Base-by-base conservation (phyloP, 2,888 invertebrate species). In the Drosophila greeni region DNA sequence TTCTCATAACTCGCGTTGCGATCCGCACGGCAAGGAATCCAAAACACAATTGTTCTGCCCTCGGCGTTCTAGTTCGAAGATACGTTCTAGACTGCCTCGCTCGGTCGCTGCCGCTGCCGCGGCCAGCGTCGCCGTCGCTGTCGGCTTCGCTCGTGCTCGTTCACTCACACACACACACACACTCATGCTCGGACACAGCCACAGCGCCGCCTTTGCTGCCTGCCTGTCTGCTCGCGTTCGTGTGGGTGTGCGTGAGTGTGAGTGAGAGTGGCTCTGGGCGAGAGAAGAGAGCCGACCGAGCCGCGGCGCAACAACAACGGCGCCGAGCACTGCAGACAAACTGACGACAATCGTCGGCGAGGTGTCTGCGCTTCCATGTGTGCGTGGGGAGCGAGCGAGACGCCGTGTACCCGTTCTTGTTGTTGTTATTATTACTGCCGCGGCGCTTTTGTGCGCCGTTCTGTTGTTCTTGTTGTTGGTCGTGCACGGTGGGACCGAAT, bases 1-100 rank as follows among this genome's bases (percentile, higher is more conserved):
- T 56, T 55, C 56, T 53, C 70, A 64, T 62, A 69, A 62, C 64
- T 61, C 82, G 82, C 80, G 82, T 40, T 80, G 82, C 80, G 82
- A 77, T 81, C 85, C 82, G 86, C 84, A 86, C 87, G 84, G 85
- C 84, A 86, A 85, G 84, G 80, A 87, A 86, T 85, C 85, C 81
- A 87, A 87, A 87, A 82, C 84, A 86, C 86, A 87, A 87, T 87
- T 87, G 87, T 87, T 86, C 86, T 85, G 84, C 80, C 74, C 74
- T 84, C 73, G 76, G 71, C 85, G 86, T 87, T 87, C 86, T 87
- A 85, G 79, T 81, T 85, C 74, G 78, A 73, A 76, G 75, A 79
- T 82, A 85, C 74, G 82, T 86, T 85, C 86, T 86, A 85, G 77
- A 82, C 86, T 84, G 85, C 66, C 75, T 52, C 53, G 53, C 66